These are phyloP conservation scores for Loris lydekkerianus DNA, from an alignment of 2,797 vertebrate genomes.

Conservation along the genomic window DNA sequence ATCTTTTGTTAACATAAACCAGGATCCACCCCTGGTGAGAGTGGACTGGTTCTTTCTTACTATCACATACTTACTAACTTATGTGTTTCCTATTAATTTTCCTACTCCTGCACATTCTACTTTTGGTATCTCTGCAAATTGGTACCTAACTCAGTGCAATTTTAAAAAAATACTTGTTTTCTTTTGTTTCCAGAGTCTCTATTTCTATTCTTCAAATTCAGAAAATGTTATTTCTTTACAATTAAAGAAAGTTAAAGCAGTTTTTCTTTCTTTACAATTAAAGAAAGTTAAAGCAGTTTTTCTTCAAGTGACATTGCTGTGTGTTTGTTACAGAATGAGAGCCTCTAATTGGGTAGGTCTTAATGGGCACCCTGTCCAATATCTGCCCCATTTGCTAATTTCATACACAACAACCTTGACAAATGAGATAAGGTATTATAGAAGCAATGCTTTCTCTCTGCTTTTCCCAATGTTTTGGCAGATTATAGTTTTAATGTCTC, in stretches of 20 bases:
- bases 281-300: neutral
- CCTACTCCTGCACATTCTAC: neutral
- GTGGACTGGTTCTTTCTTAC: neutral
- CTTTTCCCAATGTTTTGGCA: neutral
- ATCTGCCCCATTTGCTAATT: no score
- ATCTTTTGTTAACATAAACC: neutral
- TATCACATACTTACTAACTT: neutral
- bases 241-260: neutral
- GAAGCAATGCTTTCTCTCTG: neutral
- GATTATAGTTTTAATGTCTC: conserved; percentile 5
- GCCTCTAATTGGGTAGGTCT: neutral
- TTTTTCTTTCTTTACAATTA: neutral
- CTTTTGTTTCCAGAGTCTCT: neutral
- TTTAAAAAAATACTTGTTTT: neutral
- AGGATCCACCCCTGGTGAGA: neutral
- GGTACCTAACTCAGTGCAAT: neutral
- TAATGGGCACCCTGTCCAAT: neutral
- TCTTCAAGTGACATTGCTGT: neutral
- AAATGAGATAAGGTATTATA: neutral
- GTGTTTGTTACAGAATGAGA: neutral
- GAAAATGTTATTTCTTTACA: neutral
- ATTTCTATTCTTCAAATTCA: conserved; percentile 14
- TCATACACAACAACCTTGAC: neutral
- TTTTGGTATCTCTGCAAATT: neutral
- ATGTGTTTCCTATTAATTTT: neutral